Conservation (phyloP, 2,888 invertebrate genomes). For the Liopterus haemorrhoidalis region DNA sequence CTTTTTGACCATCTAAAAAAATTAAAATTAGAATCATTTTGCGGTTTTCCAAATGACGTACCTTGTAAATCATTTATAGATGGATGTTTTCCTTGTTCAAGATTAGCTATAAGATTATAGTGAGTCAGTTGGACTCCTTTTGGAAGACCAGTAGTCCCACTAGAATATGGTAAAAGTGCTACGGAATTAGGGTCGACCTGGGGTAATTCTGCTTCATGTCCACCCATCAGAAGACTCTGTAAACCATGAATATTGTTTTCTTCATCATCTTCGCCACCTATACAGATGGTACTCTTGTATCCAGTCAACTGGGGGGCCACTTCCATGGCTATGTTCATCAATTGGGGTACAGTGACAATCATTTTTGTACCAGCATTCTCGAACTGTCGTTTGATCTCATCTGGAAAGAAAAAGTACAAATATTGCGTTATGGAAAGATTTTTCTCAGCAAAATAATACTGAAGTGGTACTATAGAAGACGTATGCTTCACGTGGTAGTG, state of each 20-base stretch:
- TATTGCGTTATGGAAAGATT: no score
- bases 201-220: conserved; percentile 43
- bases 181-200: conserved; percentile 49
- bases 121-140: conserved; percentile 75
- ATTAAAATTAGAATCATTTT: conserved; percentile 15
- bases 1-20: conserved; percentile 47
- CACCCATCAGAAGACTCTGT: conserved; percentile 41
- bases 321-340: conserved; percentile 55
- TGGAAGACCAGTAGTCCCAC: conserved; percentile 76
- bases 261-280: conserved; percentile 55
- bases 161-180: conserved; percentile 57
- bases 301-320: conserved; percentile 52
- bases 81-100: conserved; percentile 41
- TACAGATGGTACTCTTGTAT: conserved; percentile 58
- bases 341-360: conserved; percentile 58
- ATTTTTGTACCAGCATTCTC: conserved; percentile 57
- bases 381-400: conserved; percentile 60
- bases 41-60: conserved; percentile 19
- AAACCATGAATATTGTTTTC: conserved; percentile 44
- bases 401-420: conserved; percentile 46
- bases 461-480: neutral
- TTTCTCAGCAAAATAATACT: neutral
- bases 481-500: no score
- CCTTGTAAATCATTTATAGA: conserved; percentile 33
- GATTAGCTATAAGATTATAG: conserved; percentile 53